Conservation (phyloP, 1,140 invertebrate genomes). For the Acromyrmex heyeri region DNA sequence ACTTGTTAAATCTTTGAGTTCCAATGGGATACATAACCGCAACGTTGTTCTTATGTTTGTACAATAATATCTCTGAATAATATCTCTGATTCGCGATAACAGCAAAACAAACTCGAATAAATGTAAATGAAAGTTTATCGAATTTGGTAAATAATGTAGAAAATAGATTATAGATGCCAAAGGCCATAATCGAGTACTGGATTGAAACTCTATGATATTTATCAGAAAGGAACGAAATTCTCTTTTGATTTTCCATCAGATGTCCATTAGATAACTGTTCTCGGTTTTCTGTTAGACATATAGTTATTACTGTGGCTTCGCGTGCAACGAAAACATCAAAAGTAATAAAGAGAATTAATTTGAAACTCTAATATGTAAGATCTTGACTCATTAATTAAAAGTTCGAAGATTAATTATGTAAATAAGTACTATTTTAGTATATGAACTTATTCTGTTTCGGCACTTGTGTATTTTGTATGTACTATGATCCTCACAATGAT, state of each 20-base stretch:
- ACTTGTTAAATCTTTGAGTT: conserved; percentile 45
- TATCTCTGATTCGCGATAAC: neutral
- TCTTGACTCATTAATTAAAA: neutral
- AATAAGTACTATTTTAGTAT: neutral
- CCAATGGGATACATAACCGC: conserved; percentile 8
- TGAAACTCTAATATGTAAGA: neutral
- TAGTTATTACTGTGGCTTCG: neutral
- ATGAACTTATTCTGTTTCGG: neutral
- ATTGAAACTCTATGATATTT: conserved; percentile 22
- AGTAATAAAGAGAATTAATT: conserved; percentile 7
- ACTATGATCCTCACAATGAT: neutral
- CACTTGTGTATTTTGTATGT: neutral
- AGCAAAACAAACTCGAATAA: conserved; percentile 26
- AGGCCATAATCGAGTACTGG: neutral
- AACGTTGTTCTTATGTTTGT: neutral
- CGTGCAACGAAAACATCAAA: neutral
- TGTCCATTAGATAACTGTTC: conserved; percentile 10
- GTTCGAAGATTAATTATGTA: neutral
- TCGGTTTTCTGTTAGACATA: conserved; percentile 17
- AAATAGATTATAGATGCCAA: conserved; percentile 12
- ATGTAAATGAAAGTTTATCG: neutral
- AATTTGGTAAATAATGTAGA: conserved; percentile 13
- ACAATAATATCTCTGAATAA: neutral
- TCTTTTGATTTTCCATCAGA: conserved; percentile 32
- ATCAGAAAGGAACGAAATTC: conserved; percentile 2